Evolutionary conservation across 2,888 invertebrate species (phyloP).

Genomic region (Hipparchia sbordonii): DNA sequence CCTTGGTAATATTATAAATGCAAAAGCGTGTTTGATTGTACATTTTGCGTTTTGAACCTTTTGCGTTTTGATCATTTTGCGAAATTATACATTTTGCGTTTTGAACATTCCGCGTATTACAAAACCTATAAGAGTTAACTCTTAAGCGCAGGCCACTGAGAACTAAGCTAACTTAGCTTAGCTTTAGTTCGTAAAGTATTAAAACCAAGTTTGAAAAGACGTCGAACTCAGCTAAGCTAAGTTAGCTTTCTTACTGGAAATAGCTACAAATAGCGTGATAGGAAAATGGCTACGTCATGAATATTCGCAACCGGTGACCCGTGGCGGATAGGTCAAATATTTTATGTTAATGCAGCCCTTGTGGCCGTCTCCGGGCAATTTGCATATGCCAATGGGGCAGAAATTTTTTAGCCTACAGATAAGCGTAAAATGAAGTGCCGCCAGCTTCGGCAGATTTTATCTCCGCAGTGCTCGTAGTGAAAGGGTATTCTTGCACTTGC

Average conservation of each 20-base stretch:
- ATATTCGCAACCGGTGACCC: constrained; percentile 42
- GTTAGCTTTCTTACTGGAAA: background rate
- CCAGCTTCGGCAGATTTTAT: constrained; percentile 27
- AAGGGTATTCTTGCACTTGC: constrained; percentile 1
- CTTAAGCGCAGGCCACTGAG: no score
- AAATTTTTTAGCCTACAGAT: constrained; percentile 48
- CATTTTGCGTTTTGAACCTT: no score
- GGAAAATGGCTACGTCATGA: constrained; percentile 40
- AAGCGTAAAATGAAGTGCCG: constrained; percentile 48
- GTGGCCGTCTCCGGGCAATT: constrained; percentile 45
- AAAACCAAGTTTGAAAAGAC: no score
- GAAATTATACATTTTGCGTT: no score
- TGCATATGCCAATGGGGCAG: constrained; percentile 49
- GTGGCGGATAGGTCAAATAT: constrained; percentile 45
- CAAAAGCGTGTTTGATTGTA: no score
- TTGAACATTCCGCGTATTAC: no score
- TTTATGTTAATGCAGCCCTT: constrained; percentile 48
- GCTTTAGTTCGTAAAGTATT: background rate
- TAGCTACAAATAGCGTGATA: background rate
- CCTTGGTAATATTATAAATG: no score
- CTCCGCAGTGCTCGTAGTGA: constrained; percentile 16
- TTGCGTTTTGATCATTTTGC: no score
- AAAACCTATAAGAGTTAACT: no score
- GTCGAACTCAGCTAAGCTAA: no score
- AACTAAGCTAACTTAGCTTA: no score